Percentiles rank a stretch among this genome's conserved stretches.
These are phyloP conservation scores for Dunckerocampus dactyliophorus DNA, from an alignment of 2,113 vertebrate genomes.

Conservation along the genomic window DNA sequence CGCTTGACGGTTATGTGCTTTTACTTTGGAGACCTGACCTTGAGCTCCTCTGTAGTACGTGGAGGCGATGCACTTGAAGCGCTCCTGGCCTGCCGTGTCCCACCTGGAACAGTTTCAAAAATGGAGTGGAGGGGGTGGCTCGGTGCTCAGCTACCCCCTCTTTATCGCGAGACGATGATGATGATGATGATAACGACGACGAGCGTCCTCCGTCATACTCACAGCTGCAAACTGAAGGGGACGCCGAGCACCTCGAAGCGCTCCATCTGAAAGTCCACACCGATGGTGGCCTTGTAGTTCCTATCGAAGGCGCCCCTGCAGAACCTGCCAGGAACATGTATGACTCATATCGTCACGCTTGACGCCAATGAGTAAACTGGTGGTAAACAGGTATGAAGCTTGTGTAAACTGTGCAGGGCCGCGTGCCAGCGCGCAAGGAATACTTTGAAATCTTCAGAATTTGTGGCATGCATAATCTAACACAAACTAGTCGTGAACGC, in stretches of 20 bases:
- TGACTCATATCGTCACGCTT: no score
- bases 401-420: no score
- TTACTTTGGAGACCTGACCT: slow-evolving; percentile 67
- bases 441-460: no score
- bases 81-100: slow-evolving; percentile 95
- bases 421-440: no score
- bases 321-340: slow-evolving; percentile 71
- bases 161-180: neutral
- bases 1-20: no score
- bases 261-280: slow-evolving; percentile 98
- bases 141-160: neutral
- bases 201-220: slow-evolving; percentile 56
- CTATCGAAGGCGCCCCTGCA: slow-evolving; percentile 88
- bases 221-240: slow-evolving; percentile 95
- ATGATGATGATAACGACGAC: no score
- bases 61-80: slow-evolving; percentile 96
- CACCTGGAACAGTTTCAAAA: slow-evolving; percentile 71
- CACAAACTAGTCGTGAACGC: no score
- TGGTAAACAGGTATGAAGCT: no score
- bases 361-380: no score
- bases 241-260: slow-evolving; percentile 92
- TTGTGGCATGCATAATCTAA: no score
- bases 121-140: neutral
- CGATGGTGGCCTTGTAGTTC: slow-evolving; percentile 95
- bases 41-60: slow-evolving; percentile 96